Evolutionary conservation across 2,888 invertebrate genomes (phyloP).

Genomic region (Pecten maximus): DNA sequence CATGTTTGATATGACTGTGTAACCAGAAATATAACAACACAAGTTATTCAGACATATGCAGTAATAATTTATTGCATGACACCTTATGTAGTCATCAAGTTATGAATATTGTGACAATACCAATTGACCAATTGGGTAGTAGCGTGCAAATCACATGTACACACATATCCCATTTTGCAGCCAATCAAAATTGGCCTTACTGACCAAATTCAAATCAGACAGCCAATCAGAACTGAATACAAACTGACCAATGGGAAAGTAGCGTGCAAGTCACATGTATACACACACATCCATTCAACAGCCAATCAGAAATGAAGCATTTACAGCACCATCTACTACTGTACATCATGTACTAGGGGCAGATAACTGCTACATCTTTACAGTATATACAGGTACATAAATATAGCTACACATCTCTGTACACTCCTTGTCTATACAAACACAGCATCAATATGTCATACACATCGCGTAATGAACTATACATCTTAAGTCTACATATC

Average conservation of each 20-base stretch:
- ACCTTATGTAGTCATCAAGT: conserved; percentile 24
- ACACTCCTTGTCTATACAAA: neutral
- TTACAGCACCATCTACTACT: conserved; percentile 35
- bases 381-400: conserved; percentile 33
- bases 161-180: neutral
- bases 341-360: conserved; percentile 32
- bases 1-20: no score
- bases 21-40: neutral
- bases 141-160: conserved; percentile 17
- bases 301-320: conserved; percentile 15
- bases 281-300: conserved; percentile 22
- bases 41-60: neutral
- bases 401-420: conserved; percentile 28
- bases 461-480: neutral
- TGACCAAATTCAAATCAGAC: neutral
- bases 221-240: conserved; percentile 18
- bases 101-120: conserved; percentile 35
- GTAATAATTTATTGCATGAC: conserved; percentile 35
- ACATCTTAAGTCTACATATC: conserved; percentile 26
- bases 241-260: conserved; percentile 15
- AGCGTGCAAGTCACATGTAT: conserved; percentile 29
- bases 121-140: conserved; percentile 35
- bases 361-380: conserved; percentile 25
- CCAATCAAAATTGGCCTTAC: conserved; percentile 9
- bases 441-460: neutral